phyloP scores from a whole-genome alignment of 2,113 vertebrate species.

The Mastomys natalensis region DNA sequence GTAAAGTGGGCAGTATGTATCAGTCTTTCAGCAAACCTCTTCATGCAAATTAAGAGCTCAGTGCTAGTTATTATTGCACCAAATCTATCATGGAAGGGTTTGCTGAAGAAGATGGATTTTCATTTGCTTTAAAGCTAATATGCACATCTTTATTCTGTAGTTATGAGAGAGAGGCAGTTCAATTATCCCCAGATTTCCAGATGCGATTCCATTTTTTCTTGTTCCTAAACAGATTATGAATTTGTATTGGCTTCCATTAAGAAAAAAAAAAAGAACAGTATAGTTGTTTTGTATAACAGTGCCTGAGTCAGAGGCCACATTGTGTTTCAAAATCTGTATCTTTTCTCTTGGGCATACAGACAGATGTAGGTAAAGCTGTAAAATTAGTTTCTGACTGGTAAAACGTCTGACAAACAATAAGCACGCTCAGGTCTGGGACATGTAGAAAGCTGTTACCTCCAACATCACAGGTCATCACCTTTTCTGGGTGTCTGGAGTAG shows the following conservation, averaged over 20 bases:
- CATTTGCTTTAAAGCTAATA: constrained; percentile 24
- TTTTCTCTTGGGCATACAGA: background rate
- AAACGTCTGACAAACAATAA: background rate
- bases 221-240: background rate
- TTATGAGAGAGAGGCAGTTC: constrained; percentile 1
- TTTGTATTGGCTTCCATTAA: constrained; percentile 29
- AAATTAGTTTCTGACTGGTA: background rate
- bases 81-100: background rate
- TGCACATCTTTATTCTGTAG: constrained; percentile 8
- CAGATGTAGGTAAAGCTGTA: background rate
- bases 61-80: background rate
- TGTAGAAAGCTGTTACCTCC: background rate
- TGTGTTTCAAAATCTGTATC: background rate
- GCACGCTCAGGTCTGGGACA: background rate
- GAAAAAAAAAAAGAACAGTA: background rate
- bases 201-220: background rate
- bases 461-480: background rate
- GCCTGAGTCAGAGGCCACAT: background rate
- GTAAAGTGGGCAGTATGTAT: background rate
- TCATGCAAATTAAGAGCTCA: constrained; percentile 34
- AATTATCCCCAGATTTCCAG: constrained; percentile 31
- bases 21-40: background rate
- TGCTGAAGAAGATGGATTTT: constrained; percentile 8
- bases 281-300: background rate
- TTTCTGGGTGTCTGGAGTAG: background rate